Evolutionary conservation across 2,113 vertebrate species (phyloP).

Genomic region (Propithecus coquereli): DNA sequence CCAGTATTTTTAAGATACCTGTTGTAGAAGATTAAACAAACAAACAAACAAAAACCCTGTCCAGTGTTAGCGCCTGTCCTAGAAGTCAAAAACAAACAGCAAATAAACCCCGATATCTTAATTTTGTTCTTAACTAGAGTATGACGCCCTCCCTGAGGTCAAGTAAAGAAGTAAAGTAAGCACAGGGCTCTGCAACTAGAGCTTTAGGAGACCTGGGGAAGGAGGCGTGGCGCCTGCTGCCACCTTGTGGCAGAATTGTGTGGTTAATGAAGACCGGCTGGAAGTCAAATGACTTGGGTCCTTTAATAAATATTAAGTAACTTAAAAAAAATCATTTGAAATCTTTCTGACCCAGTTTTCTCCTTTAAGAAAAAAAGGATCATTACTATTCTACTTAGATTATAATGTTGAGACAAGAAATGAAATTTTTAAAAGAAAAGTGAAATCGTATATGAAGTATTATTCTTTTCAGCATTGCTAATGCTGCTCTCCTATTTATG

Average conservation of each 20-base stretch:
- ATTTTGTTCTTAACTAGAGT: background rate
- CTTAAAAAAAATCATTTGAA: slow-evolving; percentile 7
- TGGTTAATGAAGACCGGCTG: background rate
- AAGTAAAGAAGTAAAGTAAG: background rate
- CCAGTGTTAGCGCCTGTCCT: too few species aligned
- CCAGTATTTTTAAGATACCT: too few species aligned
- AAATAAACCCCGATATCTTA: background rate
- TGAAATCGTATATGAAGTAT: background rate
- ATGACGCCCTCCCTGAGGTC: background rate
- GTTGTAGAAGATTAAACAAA: too few species aligned
- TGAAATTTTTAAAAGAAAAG: background rate
- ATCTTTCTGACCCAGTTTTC: background rate
- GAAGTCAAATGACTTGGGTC: background rate
- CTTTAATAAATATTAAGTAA: background rate
- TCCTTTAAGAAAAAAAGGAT: background rate
- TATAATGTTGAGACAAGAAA: background rate
- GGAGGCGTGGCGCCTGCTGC: background rate
- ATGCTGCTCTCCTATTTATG: background rate
- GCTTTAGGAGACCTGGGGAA: background rate
- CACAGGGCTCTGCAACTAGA: background rate
- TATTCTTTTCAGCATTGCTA: background rate
- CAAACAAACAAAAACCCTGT: too few species aligned
- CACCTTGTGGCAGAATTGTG: slow-evolving; percentile 52
- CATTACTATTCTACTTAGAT: background rate
- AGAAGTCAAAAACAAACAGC: too few species aligned